phyloP scores from a whole-genome alignment of 1,140 invertebrate species.

The Papilio helenus region DNA sequence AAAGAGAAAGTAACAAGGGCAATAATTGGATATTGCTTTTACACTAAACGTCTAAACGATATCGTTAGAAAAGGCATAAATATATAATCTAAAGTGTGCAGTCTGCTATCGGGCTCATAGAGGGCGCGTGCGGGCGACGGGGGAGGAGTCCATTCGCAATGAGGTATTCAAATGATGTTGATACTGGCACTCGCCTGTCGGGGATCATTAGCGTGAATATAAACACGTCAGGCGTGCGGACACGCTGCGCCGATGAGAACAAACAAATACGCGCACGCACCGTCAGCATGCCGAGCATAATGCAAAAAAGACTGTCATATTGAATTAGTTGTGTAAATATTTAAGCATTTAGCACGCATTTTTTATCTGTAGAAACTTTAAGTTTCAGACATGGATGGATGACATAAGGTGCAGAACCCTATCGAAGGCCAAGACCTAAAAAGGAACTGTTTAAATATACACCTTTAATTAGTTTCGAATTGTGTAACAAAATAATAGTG shows the following conservation, averaged over 20 bases:
- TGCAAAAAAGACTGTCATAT: conserved; percentile 9
- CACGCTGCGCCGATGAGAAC: background rate
- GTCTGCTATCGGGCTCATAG: background rate
- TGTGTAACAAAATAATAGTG: too few relatives aligned
- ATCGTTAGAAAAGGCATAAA: background rate
- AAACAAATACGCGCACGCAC: conserved; percentile 17
- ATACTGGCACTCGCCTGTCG: conserved; percentile 38
- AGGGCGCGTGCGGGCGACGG: background rate
- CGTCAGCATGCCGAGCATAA: background rate
- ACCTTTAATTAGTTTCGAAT: too few relatives aligned
- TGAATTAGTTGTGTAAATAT: background rate
- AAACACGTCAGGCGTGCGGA: conserved; percentile 40
- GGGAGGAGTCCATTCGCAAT: conserved; percentile 34
- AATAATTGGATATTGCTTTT: background rate
- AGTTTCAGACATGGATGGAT: too few relatives aligned
- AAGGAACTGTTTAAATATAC: too few relatives aligned
- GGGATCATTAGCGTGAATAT: conserved; percentile 46
- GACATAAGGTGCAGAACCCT: too few relatives aligned
- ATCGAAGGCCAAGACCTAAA: too few relatives aligned
- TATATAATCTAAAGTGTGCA: background rate
- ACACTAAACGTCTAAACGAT: background rate
- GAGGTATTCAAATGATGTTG: conserved; percentile 42
- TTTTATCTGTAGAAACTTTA: too few relatives aligned
- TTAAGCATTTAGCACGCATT: background rate
- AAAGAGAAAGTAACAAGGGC: background rate